Percentiles rank a stretch among this genome's conserved stretches.
These are phyloP conservation scores for Phylloscopus trochilus DNA, from an alignment of 2,113 vertebrate genomes.

Conservation along the genomic window DNA sequence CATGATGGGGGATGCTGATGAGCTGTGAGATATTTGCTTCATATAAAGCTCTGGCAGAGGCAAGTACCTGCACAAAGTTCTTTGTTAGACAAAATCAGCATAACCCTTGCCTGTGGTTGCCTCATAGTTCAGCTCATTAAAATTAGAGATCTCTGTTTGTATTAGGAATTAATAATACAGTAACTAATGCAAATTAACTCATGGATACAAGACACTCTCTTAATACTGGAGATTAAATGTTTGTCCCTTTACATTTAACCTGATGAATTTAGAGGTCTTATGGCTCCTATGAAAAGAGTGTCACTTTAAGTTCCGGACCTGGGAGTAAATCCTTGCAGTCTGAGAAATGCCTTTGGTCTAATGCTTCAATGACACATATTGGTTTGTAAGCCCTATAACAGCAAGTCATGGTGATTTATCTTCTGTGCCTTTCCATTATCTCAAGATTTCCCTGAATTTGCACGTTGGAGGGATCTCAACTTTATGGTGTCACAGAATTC, in stretches of 20 bases:
- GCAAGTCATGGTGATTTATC: background rate
- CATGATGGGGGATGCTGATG: background rate
- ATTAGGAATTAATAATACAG: background rate
- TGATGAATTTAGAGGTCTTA: background rate
- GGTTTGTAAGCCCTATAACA: background rate
- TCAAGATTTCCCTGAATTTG: background rate
- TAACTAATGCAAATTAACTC: background rate
- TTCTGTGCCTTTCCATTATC: background rate
- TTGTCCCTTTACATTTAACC: background rate
- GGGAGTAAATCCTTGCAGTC: background rate
- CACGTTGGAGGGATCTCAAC: background rate
- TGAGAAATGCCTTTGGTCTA: background rate
- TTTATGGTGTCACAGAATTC: background rate
- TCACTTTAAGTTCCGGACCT: background rate
- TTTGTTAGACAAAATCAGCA: background rate
- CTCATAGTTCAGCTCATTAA: background rate
- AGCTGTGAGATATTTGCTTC: background rate
- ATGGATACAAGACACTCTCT: background rate
- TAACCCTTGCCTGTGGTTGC: background rate
- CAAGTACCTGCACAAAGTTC: background rate
- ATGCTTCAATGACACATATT: background rate
- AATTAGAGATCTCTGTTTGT: background rate
- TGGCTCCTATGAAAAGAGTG: background rate
- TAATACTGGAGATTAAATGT: background rate
- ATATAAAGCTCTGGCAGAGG: background rate